phyloP scores from a whole-genome alignment of 92 coral and sea anemone genomes.

The Phenganax subtilis region DNA sequence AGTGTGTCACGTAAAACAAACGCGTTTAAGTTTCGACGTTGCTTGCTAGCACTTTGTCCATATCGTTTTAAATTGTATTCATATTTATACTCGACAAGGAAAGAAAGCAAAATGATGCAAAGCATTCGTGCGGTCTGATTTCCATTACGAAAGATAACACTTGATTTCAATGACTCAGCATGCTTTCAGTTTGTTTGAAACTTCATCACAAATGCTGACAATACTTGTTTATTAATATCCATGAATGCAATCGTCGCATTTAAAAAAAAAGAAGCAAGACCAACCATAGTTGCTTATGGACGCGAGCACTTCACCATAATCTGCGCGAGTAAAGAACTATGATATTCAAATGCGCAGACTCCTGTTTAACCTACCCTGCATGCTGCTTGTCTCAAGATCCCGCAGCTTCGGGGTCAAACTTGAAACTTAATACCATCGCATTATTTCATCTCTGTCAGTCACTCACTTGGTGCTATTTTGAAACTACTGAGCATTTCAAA shows the following conservation, averaged over 20 bases:
- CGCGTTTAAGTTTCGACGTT: not conserved
- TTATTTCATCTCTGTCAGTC: constrained; percentile 58
- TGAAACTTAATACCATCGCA: constrained; percentile 27
- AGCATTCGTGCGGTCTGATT: not conserved
- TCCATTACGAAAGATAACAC: not conserved
- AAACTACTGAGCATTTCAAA: constrained; percentile 84
- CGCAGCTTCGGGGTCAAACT: not conserved
- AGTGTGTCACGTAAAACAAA: not conserved
- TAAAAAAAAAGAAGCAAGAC: not conserved
- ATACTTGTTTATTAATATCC: not conserved
- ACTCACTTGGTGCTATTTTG: constrained; percentile 44
- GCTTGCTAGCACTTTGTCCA: not conserved
- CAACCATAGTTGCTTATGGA: not conserved
- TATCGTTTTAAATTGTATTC: constrained; percentile 4
- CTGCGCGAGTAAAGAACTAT: not conserved
- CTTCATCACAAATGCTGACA: not conserved
- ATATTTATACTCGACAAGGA: constrained; percentile 1
- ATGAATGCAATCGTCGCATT: not conserved
- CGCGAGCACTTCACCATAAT: no score
- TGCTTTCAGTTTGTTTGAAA: not conserved
- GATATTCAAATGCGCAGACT: constrained; percentile 4
- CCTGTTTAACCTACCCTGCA: not conserved
- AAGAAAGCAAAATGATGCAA: not conserved
- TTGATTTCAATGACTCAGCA: constrained; percentile 16
- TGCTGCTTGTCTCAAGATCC: not conserved